Conservation (phyloP, 1,140 invertebrate genomes). For the Megalonaias nervosa region DNA sequence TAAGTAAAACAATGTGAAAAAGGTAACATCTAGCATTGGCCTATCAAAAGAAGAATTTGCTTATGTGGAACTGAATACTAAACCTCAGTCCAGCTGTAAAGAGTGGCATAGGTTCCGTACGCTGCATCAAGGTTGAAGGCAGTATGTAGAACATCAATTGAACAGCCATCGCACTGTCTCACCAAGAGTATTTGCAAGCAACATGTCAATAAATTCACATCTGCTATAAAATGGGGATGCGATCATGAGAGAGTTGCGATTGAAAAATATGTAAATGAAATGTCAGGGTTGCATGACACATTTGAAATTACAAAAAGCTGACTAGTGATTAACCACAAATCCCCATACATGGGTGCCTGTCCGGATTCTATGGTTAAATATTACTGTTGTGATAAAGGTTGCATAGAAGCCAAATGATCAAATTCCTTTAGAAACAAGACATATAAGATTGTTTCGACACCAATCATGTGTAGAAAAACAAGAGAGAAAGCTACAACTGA, state of each 20-base stretch:
- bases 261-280: neutral
- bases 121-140: slow-evolving; percentile 21
- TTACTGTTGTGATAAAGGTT: slow-evolving; percentile 2
- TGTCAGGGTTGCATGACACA: slow-evolving; percentile 5
- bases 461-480: no score
- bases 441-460: no score
- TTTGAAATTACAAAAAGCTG: slow-evolving; percentile 3
- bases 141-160: neutral
- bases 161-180: neutral
- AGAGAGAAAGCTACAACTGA: no score
- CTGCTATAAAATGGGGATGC: slow-evolving; percentile 36
- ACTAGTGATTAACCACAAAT: slow-evolving; percentile 18
- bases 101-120: slow-evolving; percentile 27
- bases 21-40: neutral
- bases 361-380: slow-evolving; percentile 26
- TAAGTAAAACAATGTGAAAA: slow-evolving; percentile 8
- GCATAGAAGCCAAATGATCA: no score
- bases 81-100: neutral
- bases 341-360: slow-evolving; percentile 35
- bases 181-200: slow-evolving; percentile 31
- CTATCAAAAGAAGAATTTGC: no score
- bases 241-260: slow-evolving; percentile 23
- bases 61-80: no score
- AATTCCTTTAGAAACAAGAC: no score
- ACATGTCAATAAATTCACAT: neutral